A percentile compares a stretch with the other conserved stretches of the same genome.
Conservation (phyloP, 2,797 vertebrate genomes). For the Cetoscarus ocellatus region DNA sequence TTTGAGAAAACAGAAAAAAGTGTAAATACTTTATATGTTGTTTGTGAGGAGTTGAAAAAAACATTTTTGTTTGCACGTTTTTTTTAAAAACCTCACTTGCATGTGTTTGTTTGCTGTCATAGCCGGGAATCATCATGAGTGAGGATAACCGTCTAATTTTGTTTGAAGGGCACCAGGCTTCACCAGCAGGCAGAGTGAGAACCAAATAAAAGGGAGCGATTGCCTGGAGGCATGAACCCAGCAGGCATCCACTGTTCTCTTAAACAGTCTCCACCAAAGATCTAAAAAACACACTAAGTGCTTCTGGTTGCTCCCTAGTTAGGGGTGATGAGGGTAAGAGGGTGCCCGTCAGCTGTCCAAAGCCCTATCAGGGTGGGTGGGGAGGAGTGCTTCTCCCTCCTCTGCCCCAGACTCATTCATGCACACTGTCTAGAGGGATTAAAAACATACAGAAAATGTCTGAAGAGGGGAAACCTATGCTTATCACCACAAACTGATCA, state of each 20-base stretch:
- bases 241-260: slow-evolving; percentile 85
- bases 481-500: slow-evolving; percentile 31
- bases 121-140: slow-evolving; percentile 80
- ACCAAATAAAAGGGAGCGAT: slow-evolving; percentile 79
- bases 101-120: slow-evolving; percentile 44
- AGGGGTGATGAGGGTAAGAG: slow-evolving; percentile 66
- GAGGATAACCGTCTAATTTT: slow-evolving; percentile 86
- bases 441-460: slow-evolving; percentile 12
- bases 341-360: slow-evolving; percentile 60
- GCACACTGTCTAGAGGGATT: slow-evolving; percentile 18
- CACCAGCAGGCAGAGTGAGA: slow-evolving; percentile 80
- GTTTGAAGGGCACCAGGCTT: slow-evolving; percentile 85
- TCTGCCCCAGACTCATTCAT: slow-evolving; percentile 2
- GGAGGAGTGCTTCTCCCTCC: neutral
- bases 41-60: slow-evolving; percentile 9
- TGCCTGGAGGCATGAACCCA: slow-evolving; percentile 84
- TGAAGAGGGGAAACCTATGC: too few species aligned
- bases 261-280: slow-evolving; percentile 81
- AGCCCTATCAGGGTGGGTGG: slow-evolving; percentile 18
- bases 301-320: slow-evolving; percentile 76
- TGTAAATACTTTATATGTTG: slow-evolving; percentile 65
- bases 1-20: slow-evolving; percentile 3
- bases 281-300: slow-evolving; percentile 82
- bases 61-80: slow-evolving; percentile 11
- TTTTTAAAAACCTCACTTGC: slow-evolving; percentile 58